phyloP scores from a whole-genome alignment of 2,113 vertebrate species.

The Atlantisia rogersi region DNA sequence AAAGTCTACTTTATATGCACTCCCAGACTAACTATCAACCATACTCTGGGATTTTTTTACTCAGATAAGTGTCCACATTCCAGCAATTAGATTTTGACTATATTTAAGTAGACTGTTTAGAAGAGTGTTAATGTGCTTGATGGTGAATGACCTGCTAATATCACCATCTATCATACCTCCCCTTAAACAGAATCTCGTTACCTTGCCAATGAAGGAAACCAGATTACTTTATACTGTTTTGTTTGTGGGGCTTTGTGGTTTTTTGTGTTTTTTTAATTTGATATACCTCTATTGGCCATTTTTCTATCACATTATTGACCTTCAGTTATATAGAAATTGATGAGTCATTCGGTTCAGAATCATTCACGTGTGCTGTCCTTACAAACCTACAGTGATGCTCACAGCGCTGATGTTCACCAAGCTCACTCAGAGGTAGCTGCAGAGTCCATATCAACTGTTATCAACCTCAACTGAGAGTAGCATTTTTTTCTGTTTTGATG shows the following conservation, averaged over 20 bases:
- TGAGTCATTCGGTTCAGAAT: neutral
- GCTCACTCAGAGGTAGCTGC: neutral
- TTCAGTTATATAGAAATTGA: neutral
- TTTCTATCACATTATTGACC: neutral
- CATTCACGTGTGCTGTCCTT: neutral
- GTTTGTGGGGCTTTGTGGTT: neutral
- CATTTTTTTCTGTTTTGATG: neutral
- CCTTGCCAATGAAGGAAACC: neutral
- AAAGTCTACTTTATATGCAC: neutral
- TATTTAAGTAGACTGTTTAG: neutral
- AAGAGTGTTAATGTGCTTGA: neutral
- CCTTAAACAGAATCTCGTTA: neutral
- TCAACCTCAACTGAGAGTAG: neutral
- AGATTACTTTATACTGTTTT: neutral
- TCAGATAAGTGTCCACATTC: neutral
- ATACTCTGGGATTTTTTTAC: neutral
- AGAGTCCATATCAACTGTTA: neutral
- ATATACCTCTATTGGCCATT: neutral
- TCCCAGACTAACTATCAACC: neutral
- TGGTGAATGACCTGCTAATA: neutral
- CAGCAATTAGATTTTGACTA: neutral
- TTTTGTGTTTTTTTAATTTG: neutral
- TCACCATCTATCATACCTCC: neutral
- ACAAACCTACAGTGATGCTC: neutral
- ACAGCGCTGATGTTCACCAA: neutral